These are phyloP conservation scores for Deilephila elpenor DNA, from an alignment of 2,888 invertebrate genomes.

Conservation along the genomic window DNA sequence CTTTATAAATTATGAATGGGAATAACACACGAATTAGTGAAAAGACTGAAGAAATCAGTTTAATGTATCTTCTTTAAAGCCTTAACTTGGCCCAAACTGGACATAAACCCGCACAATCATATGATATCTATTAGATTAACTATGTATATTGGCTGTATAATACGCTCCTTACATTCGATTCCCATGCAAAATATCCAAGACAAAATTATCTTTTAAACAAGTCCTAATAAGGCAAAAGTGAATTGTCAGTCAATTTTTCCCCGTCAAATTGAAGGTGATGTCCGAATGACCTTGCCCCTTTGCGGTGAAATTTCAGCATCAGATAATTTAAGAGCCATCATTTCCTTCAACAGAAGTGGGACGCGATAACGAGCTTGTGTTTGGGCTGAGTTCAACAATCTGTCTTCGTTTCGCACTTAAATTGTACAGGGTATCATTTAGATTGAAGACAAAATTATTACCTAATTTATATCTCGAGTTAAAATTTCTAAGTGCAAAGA, in stretches of 20 bases:
- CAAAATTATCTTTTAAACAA: background rate
- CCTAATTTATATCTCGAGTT: background rate
- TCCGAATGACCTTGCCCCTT: conserved; percentile 16
- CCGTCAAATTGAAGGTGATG: conserved; percentile 16
- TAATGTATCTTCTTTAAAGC: too few species aligned
- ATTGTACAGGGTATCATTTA: background rate
- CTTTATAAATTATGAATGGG: too few species aligned
- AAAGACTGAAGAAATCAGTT: too few species aligned
- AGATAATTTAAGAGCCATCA: conserved; percentile 40
- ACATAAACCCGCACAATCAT: background rate
- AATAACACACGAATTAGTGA: background rate
- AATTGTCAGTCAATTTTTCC: conserved; percentile 8
- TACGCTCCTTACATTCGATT: background rate
- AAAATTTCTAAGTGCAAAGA: too few species aligned
- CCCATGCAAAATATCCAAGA: background rate
- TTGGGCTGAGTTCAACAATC: background rate
- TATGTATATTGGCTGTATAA: background rate
- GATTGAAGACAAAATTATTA: background rate
- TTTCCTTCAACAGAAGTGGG: conserved; percentile 51
- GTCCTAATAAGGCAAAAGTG: background rate
- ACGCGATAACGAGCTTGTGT: conserved; percentile 36
- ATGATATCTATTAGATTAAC: background rate
- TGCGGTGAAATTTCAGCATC: conserved; percentile 17
- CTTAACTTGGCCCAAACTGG: too few species aligned
- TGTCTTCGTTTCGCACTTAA: conserved; percentile 3